Evolutionary conservation across 2,797 vertebrate species (phyloP).

Genomic region (Rhinella marina): DNA sequence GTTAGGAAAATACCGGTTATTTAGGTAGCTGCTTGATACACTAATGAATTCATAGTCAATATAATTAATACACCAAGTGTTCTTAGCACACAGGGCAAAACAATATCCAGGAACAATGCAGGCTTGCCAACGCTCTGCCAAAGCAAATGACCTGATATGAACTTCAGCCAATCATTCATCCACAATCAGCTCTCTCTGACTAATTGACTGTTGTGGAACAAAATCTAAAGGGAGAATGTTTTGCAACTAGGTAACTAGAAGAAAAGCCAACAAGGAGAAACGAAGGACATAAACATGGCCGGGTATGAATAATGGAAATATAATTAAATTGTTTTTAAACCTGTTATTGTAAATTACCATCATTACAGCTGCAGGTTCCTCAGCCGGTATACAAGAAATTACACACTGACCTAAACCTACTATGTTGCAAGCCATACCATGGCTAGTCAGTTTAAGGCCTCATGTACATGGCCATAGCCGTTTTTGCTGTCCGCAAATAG

Average conservation of each 20-base stretch:
- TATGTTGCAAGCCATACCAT: too few relatives aligned
- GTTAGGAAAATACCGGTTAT: neutral
- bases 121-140: conserved; percentile 20
- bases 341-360: too few relatives aligned
- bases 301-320: conserved; percentile 11
- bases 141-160: conserved; percentile 29
- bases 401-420: too few relatives aligned
- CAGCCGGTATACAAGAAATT: too few relatives aligned
- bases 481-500: too few relatives aligned
- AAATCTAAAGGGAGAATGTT: neutral
- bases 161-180: conserved; percentile 53
- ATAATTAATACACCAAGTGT: conserved; percentile 25
- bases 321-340: neutral
- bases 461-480: too few relatives aligned
- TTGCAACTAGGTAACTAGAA: conserved; percentile 26
- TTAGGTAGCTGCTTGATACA: neutral
- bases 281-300: conserved; percentile 4
- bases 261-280: conserved; percentile 10
- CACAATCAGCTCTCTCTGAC: conserved; percentile 10
- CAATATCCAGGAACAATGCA: neutral
- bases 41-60: conserved; percentile 22
- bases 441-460: too few relatives aligned
- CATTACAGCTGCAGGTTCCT: too few relatives aligned
- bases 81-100: neutral
- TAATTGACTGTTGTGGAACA: conserved; percentile 19